Evolutionary conservation across 2,113 vertebrate species (phyloP).

Genomic region (Heterotilapia buettikoferi): DNA sequence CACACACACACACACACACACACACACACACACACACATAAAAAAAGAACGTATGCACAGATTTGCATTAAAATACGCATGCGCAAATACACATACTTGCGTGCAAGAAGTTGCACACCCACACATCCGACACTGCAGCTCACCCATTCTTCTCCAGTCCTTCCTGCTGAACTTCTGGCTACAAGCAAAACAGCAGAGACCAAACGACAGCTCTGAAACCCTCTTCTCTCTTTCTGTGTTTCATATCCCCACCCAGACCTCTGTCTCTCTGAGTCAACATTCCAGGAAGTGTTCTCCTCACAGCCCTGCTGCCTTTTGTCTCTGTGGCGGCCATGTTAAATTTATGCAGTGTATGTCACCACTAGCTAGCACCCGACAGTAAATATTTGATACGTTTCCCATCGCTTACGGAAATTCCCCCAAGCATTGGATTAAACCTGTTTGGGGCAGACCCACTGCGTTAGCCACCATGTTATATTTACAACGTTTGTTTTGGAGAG

Average conservation of each 20-base stretch:
- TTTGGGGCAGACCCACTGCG: background rate
- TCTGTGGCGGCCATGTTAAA: constrained; percentile 57
- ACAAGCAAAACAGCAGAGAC: constrained; percentile 10
- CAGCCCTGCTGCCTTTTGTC: constrained; percentile 36
- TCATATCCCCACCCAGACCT: background rate
- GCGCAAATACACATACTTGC: background rate
- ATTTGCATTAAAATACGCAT: background rate
- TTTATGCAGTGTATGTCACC: constrained; percentile 55
- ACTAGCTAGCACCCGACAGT: constrained; percentile 37
- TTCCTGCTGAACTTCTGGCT: background rate
- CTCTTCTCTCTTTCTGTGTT: background rate
- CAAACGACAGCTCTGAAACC: background rate
- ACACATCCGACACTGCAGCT: background rate
- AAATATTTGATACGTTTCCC: constrained; percentile 67
- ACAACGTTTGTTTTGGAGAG: constrained; percentile 49
- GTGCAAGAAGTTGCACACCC: background rate
- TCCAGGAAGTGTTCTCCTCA: background rate
- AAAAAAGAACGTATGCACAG: background rate
- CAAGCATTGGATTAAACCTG: constrained; percentile 38
- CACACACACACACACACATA: rapidly evolving
- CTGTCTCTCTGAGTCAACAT: background rate
- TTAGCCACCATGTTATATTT: constrained; percentile 47
- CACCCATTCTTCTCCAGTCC: background rate
- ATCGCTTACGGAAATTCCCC: constrained; percentile 32
- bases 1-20: no score